A percentile compares a stretch with the other conserved stretches of the same genome.
These are phyloP conservation scores for Embiotoca jacksoni DNA, from an alignment of 2,113 vertebrate species.

Conservation along the genomic window DNA sequence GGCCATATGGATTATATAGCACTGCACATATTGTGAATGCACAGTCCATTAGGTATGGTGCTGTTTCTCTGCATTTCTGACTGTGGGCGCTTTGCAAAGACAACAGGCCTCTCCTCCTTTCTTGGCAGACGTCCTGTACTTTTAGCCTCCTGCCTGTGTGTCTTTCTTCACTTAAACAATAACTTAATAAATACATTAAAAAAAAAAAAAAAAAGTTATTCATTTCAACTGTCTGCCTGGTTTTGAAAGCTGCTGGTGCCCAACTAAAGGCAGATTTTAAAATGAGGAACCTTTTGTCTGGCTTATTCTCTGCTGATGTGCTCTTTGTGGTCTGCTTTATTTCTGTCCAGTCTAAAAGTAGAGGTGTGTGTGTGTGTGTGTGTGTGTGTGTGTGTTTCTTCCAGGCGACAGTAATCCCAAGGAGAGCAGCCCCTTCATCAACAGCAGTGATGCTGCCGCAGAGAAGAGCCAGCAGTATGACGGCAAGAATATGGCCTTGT, in stretches of 20 bases:
- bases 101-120: neutral
- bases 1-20: constrained; percentile 59
- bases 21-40: constrained; percentile 52
- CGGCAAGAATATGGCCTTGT: constrained; percentile 97
- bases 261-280: neutral
- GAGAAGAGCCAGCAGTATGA: constrained; percentile 97
- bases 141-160: neutral
- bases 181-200: neutral
- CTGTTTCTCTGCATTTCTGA: constrained; percentile 48
- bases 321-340: neutral
- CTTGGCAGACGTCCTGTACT: constrained; percentile 4
- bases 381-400: constrained; percentile 46
- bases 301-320: neutral
- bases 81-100: constrained; percentile 33
- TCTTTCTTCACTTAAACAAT: constrained; percentile 19
- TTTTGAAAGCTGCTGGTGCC: neutral
- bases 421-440: constrained; percentile 99
- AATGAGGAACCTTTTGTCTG: neutral
- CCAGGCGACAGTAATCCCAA: constrained; percentile 97
- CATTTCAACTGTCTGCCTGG: neutral
- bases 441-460: constrained; percentile 91
- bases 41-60: constrained; percentile 54
- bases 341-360: constrained; percentile 33
- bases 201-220: neutral
- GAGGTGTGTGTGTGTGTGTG: constrained; percentile 29